Percentiles rank a stretch among this genome's conserved stretches.
Evolutionary conservation across 2,113 vertebrate genomes (phyloP).

Genomic region (Dolichallabes microphthalmus): DNA sequence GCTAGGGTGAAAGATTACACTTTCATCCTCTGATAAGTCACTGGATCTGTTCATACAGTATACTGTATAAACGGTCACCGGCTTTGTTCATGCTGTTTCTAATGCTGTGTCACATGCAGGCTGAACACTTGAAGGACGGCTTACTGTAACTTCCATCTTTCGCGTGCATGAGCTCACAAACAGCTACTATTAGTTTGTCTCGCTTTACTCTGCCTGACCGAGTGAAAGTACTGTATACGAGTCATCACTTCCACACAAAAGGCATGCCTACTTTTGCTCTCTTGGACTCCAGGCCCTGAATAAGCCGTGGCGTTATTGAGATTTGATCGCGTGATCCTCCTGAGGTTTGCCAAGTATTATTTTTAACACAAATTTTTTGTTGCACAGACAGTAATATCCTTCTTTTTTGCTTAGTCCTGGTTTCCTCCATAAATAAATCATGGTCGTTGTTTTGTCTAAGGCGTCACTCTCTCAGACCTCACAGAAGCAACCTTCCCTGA

Average conservation of each 20-base stretch:
- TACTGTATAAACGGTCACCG: background rate
- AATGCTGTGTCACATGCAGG: background rate
- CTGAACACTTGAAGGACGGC: background rate
- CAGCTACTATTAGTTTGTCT: background rate
- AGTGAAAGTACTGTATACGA: too few species aligned
- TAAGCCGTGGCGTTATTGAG: background rate
- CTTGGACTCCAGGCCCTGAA: background rate
- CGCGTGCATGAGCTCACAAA: background rate
- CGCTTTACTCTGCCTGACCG: background rate
- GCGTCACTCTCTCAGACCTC: background rate
- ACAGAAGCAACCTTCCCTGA: background rate
- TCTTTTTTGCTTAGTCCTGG: background rate
- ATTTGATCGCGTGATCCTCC: background rate
- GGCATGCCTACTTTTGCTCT: background rate
- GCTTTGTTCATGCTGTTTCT: background rate
- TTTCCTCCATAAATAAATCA: background rate
- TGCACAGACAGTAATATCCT: too few species aligned
- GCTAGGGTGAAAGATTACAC: background rate
- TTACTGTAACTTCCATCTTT: background rate
- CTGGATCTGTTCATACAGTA: background rate
- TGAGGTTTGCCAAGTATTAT: background rate
- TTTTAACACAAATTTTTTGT: background rate
- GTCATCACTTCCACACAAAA: too few species aligned
- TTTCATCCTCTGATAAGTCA: background rate
- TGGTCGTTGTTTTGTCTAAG: background rate